Conservation (phyloP, 2,113 vertebrate genomes). For the Eolophus roseicapilla region DNA sequence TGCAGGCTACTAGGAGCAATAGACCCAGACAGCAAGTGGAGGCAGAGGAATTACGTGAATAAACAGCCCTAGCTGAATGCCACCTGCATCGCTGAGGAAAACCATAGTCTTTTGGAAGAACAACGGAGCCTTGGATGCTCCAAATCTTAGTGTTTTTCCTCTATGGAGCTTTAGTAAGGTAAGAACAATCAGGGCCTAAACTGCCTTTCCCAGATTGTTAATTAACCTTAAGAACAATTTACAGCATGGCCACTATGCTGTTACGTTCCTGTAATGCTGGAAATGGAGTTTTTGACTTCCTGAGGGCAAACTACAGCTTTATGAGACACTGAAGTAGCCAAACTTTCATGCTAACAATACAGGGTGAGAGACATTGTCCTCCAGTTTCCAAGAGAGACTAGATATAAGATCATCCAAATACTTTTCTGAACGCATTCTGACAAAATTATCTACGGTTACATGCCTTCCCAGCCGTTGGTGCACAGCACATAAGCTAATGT, state of each 20-base stretch:
- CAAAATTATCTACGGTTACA: neutral
- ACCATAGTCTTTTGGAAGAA: neutral
- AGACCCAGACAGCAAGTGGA: neutral
- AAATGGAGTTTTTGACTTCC: neutral
- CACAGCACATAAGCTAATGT: neutral
- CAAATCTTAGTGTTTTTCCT: neutral
- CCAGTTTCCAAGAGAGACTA: neutral
- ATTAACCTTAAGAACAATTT: neutral
- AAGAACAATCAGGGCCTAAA: neutral
- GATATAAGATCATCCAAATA: neutral
- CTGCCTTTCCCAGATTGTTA: neutral
- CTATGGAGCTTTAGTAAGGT: neutral
- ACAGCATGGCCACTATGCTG: neutral
- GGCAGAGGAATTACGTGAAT: neutral
- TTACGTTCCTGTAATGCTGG: neutral
- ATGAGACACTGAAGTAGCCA: neutral
- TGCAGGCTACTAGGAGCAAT: neutral
- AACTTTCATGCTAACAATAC: neutral
- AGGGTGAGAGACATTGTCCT: neutral
- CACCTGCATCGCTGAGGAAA: neutral
- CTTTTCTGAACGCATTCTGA: constrained; percentile 4
- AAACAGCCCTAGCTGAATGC: neutral
- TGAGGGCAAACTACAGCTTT: neutral
- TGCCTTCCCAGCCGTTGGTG: neutral
- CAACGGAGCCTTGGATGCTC: neutral